Percentiles rank a stretch among this genome's conserved stretches.
These are phyloP conservation scores for Zaprionus obscuricornis DNA, from an alignment of 2,888 invertebrate species.

Conservation along the genomic window DNA sequence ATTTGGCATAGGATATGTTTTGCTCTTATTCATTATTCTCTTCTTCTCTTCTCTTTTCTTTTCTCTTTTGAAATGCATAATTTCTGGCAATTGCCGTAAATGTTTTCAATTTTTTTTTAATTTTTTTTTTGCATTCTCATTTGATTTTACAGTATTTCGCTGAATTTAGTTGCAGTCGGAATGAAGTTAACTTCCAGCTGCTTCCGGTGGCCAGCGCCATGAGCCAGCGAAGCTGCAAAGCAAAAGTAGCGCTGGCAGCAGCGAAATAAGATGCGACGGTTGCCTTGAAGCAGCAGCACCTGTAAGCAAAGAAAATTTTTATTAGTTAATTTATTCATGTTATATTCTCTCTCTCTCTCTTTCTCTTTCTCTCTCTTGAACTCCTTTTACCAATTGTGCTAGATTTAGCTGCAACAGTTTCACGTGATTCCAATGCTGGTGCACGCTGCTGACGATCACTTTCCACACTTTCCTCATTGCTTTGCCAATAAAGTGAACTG, in stretches of 20 bases:
- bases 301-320: too few species aligned
- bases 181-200: constrained; percentile 60
- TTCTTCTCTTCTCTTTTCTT: too few species aligned
- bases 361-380: not conserved
- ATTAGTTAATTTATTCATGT: not conserved
- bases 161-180: constrained; percentile 1
- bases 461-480: constrained; percentile 94
- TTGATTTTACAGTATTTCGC: not conserved
- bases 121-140: constrained; percentile 16
- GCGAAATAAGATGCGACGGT: constrained; percentile 45
- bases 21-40: constrained; percentile 42
- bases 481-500: constrained; percentile 92
- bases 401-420: constrained; percentile 87
- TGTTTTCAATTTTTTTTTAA: constrained; percentile 3
- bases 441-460: constrained; percentile 89
- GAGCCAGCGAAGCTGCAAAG: constrained; percentile 33
- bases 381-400: constrained; percentile 86
- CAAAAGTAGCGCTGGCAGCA: constrained; percentile 54
- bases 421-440: constrained; percentile 90
- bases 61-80: too few species aligned
- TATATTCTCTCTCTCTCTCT: not conserved
- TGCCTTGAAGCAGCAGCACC: constrained; percentile 50
- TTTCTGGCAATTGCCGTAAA: too few species aligned
- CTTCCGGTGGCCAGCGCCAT: constrained; percentile 48
- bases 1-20: constrained; percentile 80